phyloP scores from a whole-genome alignment of 2,113 vertebrate species.

The Pagrus major region DNA sequence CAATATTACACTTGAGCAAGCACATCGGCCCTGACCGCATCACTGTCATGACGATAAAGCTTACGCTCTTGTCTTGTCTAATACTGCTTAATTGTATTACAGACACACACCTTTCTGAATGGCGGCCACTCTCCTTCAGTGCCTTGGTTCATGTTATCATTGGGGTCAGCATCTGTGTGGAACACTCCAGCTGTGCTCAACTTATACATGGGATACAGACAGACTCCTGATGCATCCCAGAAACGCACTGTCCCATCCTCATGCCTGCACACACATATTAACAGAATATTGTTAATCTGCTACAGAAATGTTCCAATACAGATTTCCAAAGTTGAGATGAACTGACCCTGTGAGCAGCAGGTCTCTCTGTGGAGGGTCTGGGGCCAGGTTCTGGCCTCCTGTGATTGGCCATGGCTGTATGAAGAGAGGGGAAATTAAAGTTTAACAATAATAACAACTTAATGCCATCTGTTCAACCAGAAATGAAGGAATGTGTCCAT shows the following conservation, averaged over 20 bases:
- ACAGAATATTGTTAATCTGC: background rate
- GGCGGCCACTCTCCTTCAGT: constrained; percentile 97
- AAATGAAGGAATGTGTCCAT: constrained; percentile 27
- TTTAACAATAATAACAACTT: constrained; percentile 37
- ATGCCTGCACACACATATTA: constrained; percentile 82
- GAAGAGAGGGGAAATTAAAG: constrained; percentile 44
- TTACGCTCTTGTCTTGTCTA: too few species aligned
- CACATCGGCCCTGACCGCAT: too few species aligned
- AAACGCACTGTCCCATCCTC: constrained; percentile 96
- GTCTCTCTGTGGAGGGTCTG: constrained; percentile 94
- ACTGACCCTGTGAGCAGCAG: constrained; percentile 96
- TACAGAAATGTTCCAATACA: background rate
- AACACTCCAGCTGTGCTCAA: constrained; percentile 94
- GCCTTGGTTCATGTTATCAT: constrained; percentile 90
- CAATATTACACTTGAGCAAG: too few species aligned
- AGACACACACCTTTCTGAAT: constrained; percentile 90
- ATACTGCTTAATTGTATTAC: too few species aligned
- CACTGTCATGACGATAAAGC: too few species aligned
- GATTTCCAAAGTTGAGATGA: background rate
- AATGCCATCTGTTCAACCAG: background rate
- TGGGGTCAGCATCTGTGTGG: constrained; percentile 92
- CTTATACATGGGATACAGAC: constrained; percentile 93
- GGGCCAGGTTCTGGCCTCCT: constrained; percentile 91
- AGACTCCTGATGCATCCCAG: constrained; percentile 97
- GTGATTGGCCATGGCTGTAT: constrained; percentile 93